Evolutionary conservation across 2,797 vertebrate genomes (phyloP), one percentile per base, ranked within the genome.

Genomic region (Meriones psammophilus): DNA sequence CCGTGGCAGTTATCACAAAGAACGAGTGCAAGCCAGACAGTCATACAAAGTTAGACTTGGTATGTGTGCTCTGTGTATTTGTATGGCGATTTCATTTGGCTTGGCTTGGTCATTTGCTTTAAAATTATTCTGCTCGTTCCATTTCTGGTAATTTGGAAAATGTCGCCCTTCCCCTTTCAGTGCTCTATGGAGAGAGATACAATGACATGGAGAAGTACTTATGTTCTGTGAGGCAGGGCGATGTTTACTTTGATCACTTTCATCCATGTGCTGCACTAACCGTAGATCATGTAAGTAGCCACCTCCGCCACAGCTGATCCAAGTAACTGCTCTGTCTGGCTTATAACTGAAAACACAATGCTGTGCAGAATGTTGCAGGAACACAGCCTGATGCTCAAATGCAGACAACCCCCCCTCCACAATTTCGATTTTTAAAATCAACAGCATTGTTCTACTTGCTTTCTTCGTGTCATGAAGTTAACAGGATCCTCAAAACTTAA

Each of bases 141-240:
- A 3, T 36, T 36, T 92, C 18, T 62, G 50, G 79, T 90, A 62
- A 92, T 46, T 80, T 79, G 73, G 14, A 73, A 85, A 85, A 69
- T 50, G 10, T 85, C 81, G 3, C 76, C 94, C n/a, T 95, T 95
- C 56, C 26, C 20, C 50, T 95, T 94, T 20, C 62, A 98, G 98
- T 98, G 90, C 39, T 96, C 3, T 95, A 98, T 80, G 97, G 93
- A 56, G 98, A 98, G 94, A 97, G 98, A 78, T 98, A 98, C 85
- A 98, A 98, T 95, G 98, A 98, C 69, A 95, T 98, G 89, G 98
- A 98, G 96, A 98, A 98, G 71, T 86, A 98, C 9, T 3, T 98
- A 28, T 98, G 98, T 58, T 97, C 97, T 3, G 10, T 98, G 20
- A 83, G 85, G 24, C 0, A 87, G 0, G 17, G 6, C 13, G 91